Evolutionary conservation across 2,797 vertebrate genomes (phyloP).

Genomic region (Prionace glauca): DNA sequence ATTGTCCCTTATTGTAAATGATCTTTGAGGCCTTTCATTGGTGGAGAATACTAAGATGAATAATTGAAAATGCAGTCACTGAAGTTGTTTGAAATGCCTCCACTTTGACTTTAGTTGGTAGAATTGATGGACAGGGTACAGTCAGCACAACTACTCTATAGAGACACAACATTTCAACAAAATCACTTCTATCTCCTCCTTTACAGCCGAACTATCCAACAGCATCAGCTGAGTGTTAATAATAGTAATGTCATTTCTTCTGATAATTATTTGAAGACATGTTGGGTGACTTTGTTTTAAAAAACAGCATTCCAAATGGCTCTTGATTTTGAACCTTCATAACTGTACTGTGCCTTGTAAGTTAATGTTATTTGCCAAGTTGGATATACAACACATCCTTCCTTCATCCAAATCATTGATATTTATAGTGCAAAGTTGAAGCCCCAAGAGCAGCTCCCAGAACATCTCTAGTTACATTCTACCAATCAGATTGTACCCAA

Average conservation of each 20-base stretch:
- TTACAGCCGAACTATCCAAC: not conserved
- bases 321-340: not conserved
- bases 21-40: conserved; percentile 12
- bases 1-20: not conserved
- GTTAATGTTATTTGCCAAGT: not conserved
- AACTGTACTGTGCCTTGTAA: not conserved
- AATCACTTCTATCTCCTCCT: not conserved
- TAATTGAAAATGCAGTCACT: conserved; percentile 7
- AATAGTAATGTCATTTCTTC: not conserved
- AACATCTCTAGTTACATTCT: not conserved
- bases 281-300: not conserved
- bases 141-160: not conserved
- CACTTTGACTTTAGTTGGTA: not conserved
- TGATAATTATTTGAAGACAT: not conserved
- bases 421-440: not conserved
- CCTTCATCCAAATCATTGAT: not conserved
- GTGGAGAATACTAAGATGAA: conserved; percentile 6
- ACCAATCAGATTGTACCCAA: not conserved
- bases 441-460: not conserved
- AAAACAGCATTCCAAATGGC: not conserved
- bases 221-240: not conserved
- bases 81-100: not conserved
- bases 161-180: not conserved
- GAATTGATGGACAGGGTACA: not conserved
- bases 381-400: not conserved